Base-by-base conservation (phyloP, 2,113 vertebrate genomes). In the Labeo rohita region DNA sequence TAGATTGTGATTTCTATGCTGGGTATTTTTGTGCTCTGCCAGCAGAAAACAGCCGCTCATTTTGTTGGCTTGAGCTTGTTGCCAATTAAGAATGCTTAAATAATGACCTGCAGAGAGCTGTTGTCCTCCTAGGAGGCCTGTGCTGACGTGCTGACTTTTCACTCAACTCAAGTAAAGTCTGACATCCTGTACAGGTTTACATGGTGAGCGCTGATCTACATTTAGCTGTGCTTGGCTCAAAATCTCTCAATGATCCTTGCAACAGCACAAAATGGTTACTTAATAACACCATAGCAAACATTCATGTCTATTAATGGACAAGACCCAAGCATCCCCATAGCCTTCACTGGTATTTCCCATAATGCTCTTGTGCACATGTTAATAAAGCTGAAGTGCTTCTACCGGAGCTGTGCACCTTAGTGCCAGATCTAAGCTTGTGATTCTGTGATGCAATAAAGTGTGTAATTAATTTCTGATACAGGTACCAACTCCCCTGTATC, bases 61-160 rank as follows among this genome's bases (percentile, higher is more conserved):
- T 76, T 66, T 81, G 54, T 68, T 52, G 13, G n/a, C 56, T 66
- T 47, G 39, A 56, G 61, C 76, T 84, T 34, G 65, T 73, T 54
- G 72, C 84, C 89, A 84, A 84, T 89, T 90, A 81, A 85, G 65
- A 84, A 84, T 52, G 86, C 70, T 84, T 83, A 89, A 87, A 85
- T 88, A 87, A 89, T 84, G 85, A 89, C 87, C 84, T 43, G 75
- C 74, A 63, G 54, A 59, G 70, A 74, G 68, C 76, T 23, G 54
- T 75, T 79, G 85, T 85, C 79, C 80, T 83, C 74, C 13, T 77
- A 77, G 75, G 79, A 68, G 56, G 74, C 34, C 70, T 65, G 21
- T 84, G 89, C 89, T 86, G 89, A 86, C 63, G 61, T 45, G 39
- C 18, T 78, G 65, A 21, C 75, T 87, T 77, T 84, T 87, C 80